Evolutionary conservation across 2,888 invertebrate species (phyloP).

Genomic region (Cheilosia scutellata): DNA sequence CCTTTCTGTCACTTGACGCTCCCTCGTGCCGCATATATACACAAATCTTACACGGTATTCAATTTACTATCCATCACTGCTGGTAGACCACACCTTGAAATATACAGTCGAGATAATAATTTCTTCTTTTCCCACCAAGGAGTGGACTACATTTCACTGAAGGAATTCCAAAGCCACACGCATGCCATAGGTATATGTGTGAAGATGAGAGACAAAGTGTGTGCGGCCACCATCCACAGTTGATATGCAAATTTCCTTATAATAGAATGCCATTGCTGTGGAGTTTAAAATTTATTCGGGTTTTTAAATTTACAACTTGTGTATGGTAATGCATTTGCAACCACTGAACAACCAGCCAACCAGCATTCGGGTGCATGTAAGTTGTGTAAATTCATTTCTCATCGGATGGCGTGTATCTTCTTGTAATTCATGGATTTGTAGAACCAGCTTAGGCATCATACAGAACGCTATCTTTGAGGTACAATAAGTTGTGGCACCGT

Average conservation of each 20-base stretch:
- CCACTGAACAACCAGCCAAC: neutral
- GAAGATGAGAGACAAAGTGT: no score
- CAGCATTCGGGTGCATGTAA: slow-evolving; percentile 21
- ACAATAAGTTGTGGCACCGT: no score
- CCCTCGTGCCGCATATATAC: neutral
- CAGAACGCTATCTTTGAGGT: no score
- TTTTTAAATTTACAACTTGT: slow-evolving; percentile 22
- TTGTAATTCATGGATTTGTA: neutral
- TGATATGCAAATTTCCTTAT: slow-evolving; percentile 41
- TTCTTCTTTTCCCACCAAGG: slow-evolving; percentile 33
- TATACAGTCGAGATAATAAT: slow-evolving; percentile 18
- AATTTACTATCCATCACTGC: slow-evolving; percentile 51
- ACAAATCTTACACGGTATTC: slow-evolving; percentile 22
- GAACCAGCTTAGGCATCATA: neutral
- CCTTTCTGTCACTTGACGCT: slow-evolving; percentile 30
- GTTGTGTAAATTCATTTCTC: slow-evolving; percentile 5
- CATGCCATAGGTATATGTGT: neutral
- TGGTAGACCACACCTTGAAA: slow-evolving; percentile 30
- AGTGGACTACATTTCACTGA: slow-evolving; percentile 34
- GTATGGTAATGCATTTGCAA: slow-evolving; percentile 25
- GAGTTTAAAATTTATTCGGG: slow-evolving; percentile 35
- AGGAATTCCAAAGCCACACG: slow-evolving; percentile 21
- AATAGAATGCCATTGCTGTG: slow-evolving; percentile 1
- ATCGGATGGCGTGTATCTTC: slow-evolving; percentile 2
- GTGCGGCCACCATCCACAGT: no score